phyloP scores from a whole-genome alignment of 2,113 vertebrate genomes.

The Pachypanchax playfairii region DNA sequence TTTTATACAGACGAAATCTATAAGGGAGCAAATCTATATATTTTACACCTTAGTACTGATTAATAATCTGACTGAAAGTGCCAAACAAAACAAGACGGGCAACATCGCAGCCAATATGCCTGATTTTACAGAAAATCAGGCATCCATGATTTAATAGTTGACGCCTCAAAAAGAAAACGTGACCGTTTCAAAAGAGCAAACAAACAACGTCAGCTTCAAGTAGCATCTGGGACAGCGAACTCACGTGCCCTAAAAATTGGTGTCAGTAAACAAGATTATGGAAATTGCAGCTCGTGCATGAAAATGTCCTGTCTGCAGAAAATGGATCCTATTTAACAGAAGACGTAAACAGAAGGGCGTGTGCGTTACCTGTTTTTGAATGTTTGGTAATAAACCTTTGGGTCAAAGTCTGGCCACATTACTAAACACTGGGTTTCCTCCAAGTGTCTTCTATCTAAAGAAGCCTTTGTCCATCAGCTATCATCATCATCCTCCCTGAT shows the following conservation, averaged over 20 bases:
- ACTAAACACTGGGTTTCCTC: constrained; percentile 9
- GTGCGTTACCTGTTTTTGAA: neutral
- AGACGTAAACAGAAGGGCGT: constrained; percentile 12
- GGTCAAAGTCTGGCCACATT: constrained; percentile 9
- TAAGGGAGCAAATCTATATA: too few species aligned
- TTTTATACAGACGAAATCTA: too few species aligned
- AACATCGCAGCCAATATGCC: constrained; percentile 7
- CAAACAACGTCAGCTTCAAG: neutral
- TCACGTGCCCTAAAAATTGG: neutral
- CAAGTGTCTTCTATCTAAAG: constrained; percentile 14
- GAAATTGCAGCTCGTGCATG: constrained; percentile 11
- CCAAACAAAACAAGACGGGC: neutral
- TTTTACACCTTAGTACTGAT: too few species aligned
- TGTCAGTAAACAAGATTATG: constrained; percentile 29
- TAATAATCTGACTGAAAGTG: neutral
- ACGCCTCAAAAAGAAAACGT: too few species aligned
- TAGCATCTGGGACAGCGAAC: neutral
- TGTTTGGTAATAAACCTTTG: constrained; percentile 1
- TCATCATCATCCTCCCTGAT: constrained; percentile 11
- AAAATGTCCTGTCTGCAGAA: constrained; percentile 24
- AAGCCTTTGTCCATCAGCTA: constrained; percentile 20
- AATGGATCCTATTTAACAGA: constrained; percentile 2
- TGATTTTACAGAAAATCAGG: too few species aligned
- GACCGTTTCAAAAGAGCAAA: too few species aligned
- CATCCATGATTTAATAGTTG: too few species aligned